Evolutionary conservation across 2,113 vertebrate species (phyloP), one percentile per base, ranked within the genome.

Genomic region (Oreochromis tanganicae): DNA sequence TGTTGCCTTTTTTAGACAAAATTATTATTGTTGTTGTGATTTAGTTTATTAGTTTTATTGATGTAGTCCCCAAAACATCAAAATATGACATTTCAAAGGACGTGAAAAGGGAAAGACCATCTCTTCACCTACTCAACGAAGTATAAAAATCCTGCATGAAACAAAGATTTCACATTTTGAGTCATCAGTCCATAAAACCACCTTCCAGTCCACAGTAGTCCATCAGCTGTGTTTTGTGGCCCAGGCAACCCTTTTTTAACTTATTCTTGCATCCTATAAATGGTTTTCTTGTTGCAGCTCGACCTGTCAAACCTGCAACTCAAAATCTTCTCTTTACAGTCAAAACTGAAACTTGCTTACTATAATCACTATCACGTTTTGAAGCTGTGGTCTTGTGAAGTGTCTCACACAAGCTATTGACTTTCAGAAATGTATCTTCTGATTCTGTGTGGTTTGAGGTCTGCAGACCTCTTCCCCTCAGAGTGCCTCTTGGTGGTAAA

Each of bases 161-260:
- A 16, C 56, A 59, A 59, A 59, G 13, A 29, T 59, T 59, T 16
- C 4, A 59, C 7, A 59, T 59, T 59, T 59, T 59, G 56, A 59
- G 5, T 29, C 0, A 59, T 59, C 56, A 9, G 27, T 59, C 56
- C 56, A 59, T 59, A 59, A 59, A 16, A 32, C 14, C 1, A 2
- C 27, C 56, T 59, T 59, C 56, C 56, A 29, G 55, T 56, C 21
- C 27, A 4, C 55, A 57, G 27, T 59, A 61, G 57, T 61, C 57
- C 27, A 61, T 0, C 8, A 32, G 0, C 0, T 17, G 14, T 59
- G 57, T 59, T 32, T 17, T 3, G 0, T 59, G 57, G 14, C 27
- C 27, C 27, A 59, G 7, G 14, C 4, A 32, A 59, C 14, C 27
- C 0, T 5, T 29, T 59, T n/a, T 21, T 21, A 0, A 36, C 14